Base-by-base conservation (phyloP, 2,113 vertebrate species). In the Benitochromis conjunctus region DNA sequence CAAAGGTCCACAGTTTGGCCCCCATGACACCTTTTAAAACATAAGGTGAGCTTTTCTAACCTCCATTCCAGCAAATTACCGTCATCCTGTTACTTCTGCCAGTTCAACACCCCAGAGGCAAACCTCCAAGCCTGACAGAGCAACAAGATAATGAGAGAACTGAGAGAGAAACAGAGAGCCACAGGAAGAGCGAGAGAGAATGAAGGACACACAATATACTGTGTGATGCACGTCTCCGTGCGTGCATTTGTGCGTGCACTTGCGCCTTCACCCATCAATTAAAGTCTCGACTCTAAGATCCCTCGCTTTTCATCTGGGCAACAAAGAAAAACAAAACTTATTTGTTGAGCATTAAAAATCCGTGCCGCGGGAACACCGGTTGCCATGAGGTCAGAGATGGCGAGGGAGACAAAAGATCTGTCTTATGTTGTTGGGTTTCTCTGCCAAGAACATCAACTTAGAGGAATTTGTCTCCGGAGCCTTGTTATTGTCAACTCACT, bases 1-100 rank as follows among this genome's bases (percentile, higher is more conserved):
- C 51, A 87, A 82, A 90, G 85, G 81, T 86, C 54, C 41, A 41
- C 13, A 38, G 13, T 79, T 62, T 79, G 62, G 81, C 86, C 46
- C 26, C 54, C 16, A 21, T 76, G 81, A 80, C 83, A 84, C 88
- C 74, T 82, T 90, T 82, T 77, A 76, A 88, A 94, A 90, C n/a
- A 54, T 62, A 81, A 87, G 69, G 80, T 76, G 87, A 91, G 64
- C 58, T 76, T 38, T 76, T 86, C 86, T 82, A 86, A 91, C 87
- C 86, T 84, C 74, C 81, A 92, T 91, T 91, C 82, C 88, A 86
- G 92, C 81, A 94, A 92, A 94, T 94, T 89, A 94, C 71, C 7
- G 5, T 92, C 87, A 93, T 53, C 71, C 83, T 90, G 78, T 82
- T 88, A 85, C 88, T 90, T 88, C 87, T 90, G 86, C 90, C 86